Conservation (phyloP, 1,140 invertebrate species). For the Euwallacea fornicatus region DNA sequence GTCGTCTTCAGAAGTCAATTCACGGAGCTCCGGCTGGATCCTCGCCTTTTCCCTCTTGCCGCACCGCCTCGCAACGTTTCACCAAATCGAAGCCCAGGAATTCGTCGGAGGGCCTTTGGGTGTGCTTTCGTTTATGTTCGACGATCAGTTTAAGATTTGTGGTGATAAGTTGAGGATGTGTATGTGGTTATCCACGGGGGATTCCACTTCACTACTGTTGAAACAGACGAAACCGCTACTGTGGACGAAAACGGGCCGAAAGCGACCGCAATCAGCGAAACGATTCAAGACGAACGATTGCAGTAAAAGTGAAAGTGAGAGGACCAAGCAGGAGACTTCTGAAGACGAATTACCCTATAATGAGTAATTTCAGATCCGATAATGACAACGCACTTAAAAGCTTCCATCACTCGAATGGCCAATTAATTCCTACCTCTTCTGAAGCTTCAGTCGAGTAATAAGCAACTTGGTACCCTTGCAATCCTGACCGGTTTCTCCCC, state of each 20-base stretch:
- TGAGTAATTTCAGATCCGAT: too few relatives aligned
- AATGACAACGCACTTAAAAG: too few relatives aligned
- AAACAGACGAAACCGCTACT: slow-evolving; percentile 41
- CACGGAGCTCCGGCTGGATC: slow-evolving; percentile 62
- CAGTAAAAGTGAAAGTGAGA: slow-evolving; percentile 64
- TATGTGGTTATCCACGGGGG: slow-evolving; percentile 64
- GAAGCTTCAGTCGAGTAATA: slow-evolving; percentile 75
- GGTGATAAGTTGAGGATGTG: slow-evolving; percentile 88
- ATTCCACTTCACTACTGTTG: slow-evolving; percentile 46
- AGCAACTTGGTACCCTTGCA: slow-evolving; percentile 83
- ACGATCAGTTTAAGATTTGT: slow-evolving; percentile 85
- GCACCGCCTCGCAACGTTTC: slow-evolving; percentile 59
- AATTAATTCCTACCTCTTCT: slow-evolving; percentile 54
- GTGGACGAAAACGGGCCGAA: slow-evolving; percentile 24
- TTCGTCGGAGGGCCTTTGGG: slow-evolving; percentile 58
- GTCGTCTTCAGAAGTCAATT: slow-evolving; percentile 87
- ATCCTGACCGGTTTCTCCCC: slow-evolving; percentile 80
- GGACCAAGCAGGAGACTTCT: slow-evolving; percentile 72
- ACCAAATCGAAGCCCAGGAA: slow-evolving; percentile 48
- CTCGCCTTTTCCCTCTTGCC: slow-evolving; percentile 65
- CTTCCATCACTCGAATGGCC: too few relatives aligned
- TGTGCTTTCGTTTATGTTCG: slow-evolving; percentile 76
- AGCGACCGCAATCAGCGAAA: slow-evolving; percentile 47
- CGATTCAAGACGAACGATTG: slow-evolving; percentile 56
- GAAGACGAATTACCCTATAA: slow-evolving; percentile 78